Base-by-base conservation (phyloP, 2,888 invertebrate species). In the Eilema sororculum region DNA sequence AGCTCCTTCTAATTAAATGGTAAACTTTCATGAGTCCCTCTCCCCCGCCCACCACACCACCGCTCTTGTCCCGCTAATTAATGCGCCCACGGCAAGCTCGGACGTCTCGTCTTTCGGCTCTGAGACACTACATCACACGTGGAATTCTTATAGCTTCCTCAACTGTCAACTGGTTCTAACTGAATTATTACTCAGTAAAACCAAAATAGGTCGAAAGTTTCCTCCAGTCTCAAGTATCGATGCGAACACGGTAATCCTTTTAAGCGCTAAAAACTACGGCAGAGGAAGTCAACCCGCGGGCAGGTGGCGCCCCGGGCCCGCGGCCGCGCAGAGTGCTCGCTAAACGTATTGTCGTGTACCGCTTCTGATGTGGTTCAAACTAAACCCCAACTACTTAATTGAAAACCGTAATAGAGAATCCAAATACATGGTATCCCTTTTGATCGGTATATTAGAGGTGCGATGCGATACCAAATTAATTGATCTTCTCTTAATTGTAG, bases 1-100 rank as follows among this genome's bases (percentile, higher is more conserved):
- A 87, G 89, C 90, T 88, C 90, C 87, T 93, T 91, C 94, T 95
- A 95, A 95, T 95, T 95, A 95, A 95, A 94, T 94, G 95, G 95
- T 95, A 94, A 95, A 95, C 95, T 95, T 94, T 94, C 93, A 94
- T 92, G 94, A 93, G 90, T 83, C 88, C 89, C 85, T 83, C 87
- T 81, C 72, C 81, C 78, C 87, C 83, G 80, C 86, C 75, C 83
- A 74, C 62, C 46, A 52, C 60, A 66, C 70, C 70, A 22, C 65
- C 60, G 60, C 56, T 62, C 77, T 82, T 86, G 86, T 84, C 86
- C 86, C 90, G 91, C 94, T 95, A 95, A 95, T 95, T 94, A 95
- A 95, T 93, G 92, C 90, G 91, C 92, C 93, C 91, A 91, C 90
- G 91, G 89, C 90, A 89, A 84, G 82, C 87, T 89, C 86, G 90